phyloP scores from a whole-genome alignment of 2,797 vertebrate species.

The Falco berigora region DNA sequence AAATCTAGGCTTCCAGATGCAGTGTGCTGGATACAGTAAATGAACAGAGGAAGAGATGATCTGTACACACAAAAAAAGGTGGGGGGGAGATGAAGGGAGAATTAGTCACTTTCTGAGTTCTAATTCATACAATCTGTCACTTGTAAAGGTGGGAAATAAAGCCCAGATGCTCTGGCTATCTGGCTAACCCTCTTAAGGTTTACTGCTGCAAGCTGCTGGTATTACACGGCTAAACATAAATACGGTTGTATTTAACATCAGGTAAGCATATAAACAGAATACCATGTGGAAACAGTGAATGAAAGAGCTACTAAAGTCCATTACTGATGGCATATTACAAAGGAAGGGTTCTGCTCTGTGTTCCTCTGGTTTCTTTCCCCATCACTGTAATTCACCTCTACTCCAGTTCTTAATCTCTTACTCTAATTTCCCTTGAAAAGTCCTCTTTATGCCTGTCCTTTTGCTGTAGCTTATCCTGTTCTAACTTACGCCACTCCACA shows the following conservation, averaged over 20 bases:
- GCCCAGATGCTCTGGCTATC: not conserved
- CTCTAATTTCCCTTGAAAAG: not conserved
- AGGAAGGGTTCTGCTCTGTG: not conserved
- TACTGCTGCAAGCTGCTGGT: not conserved
- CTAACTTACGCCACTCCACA: not conserved
- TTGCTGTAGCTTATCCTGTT: not conserved
- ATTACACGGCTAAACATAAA: not conserved
- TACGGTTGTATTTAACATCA: not conserved
- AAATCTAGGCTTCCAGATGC: not conserved
- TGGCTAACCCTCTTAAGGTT: not conserved
- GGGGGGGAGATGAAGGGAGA: not conserved
- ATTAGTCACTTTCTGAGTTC: not conserved
- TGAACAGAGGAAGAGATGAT: not conserved
- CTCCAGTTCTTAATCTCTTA: not conserved
- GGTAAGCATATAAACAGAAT: not conserved
- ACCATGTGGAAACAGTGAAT: not conserved
- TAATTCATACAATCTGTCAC: not conserved
- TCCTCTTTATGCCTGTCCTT: not conserved
- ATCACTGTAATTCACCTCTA: not conserved
- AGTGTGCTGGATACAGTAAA: not conserved
- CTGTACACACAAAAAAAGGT: not conserved
- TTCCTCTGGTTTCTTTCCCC: not conserved
- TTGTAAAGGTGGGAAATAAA: not conserved
- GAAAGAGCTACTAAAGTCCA: not conserved
- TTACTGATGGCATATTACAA: not conserved